phyloP scores from a whole-genome alignment of 1,140 invertebrate genomes.

The Lasaia peninsularis region DNA sequence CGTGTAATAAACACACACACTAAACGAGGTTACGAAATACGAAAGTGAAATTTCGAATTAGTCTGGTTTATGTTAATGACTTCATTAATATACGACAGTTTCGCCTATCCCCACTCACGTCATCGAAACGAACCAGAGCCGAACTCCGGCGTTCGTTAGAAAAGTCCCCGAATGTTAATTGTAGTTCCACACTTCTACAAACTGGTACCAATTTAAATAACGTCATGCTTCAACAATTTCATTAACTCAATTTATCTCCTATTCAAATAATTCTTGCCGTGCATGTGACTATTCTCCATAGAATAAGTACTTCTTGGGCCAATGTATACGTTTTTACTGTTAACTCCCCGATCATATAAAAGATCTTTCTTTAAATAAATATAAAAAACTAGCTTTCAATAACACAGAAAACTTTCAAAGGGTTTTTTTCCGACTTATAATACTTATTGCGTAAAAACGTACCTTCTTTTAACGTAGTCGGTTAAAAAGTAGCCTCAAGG shows the following conservation, averaged over 20 bases:
- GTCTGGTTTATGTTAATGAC: slow-evolving; percentile 5
- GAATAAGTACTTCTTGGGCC: too few species aligned
- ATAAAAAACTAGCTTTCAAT: too few species aligned
- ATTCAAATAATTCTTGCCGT: too few species aligned
- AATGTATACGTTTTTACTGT: too few species aligned
- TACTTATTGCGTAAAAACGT: too few species aligned
- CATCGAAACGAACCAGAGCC: not conserved
- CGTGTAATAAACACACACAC: not conserved
- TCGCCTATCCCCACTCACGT: not conserved
- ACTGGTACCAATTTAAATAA: not conserved
- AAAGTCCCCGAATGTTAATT: not conserved
- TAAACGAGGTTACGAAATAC: not conserved
- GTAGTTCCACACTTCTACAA: not conserved
- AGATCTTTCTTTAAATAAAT: too few species aligned
- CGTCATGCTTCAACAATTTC: not conserved
- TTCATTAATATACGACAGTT: slow-evolving; percentile 5
- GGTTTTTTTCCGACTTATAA: too few species aligned
- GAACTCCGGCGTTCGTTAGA: not conserved
- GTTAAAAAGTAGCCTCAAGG: too few species aligned
- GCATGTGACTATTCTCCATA: too few species aligned
- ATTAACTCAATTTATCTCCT: not conserved
- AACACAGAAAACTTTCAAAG: too few species aligned
- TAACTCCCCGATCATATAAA: too few species aligned
- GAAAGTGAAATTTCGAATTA: not conserved
- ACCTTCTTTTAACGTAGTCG: too few species aligned